Evolutionary conservation across 2,888 invertebrate genomes (phyloP).

Genomic region (Linyphia triangularis): DNA sequence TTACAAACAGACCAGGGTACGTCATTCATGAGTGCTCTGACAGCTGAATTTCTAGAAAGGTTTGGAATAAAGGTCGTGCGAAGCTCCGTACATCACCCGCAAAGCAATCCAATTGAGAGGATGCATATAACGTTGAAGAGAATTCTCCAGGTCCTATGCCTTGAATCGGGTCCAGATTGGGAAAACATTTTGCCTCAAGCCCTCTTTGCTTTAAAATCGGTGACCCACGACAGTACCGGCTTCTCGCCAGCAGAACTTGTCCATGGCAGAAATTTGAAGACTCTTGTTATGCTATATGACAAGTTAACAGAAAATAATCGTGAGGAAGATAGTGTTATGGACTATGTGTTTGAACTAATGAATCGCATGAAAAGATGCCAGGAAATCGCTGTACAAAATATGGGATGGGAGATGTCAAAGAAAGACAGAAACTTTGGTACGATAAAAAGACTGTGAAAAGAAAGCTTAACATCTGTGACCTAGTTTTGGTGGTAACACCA

Average conservation of each 20-base stretch:
- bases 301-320: background rate
- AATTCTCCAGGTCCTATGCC: slow-evolving; percentile 4
- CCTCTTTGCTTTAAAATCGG: slow-evolving; percentile 19
- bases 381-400: slow-evolving; percentile 12
- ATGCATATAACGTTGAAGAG: slow-evolving; percentile 20
- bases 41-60: background rate
- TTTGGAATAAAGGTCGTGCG: background rate
- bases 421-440: slow-evolving; percentile 17
- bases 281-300: slow-evolving; percentile 28
- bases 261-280: slow-evolving; percentile 29
- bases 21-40: slow-evolving; percentile 23
- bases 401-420: background rate
- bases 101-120: slow-evolving; percentile 26
- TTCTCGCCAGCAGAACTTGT: slow-evolving; percentile 40
- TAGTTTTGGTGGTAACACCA: slow-evolving; percentile 8
- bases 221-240: slow-evolving; percentile 26
- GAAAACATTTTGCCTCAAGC: slow-evolving; percentile 32
- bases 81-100: slow-evolving; percentile 28
- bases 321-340: background rate
- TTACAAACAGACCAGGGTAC: slow-evolving; percentile 33
- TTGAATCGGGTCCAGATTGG: slow-evolving; percentile 16
- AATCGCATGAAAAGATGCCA: slow-evolving; percentile 29
- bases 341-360: slow-evolving; percentile 13
- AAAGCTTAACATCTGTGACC: slow-evolving; percentile 10
- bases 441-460: slow-evolving; percentile 1